Evolutionary conservation across 2,113 vertebrate species (phyloP), one percentile per base, ranked within the genome.

Genomic region (Syngnathoides biaculeatus): DNA sequence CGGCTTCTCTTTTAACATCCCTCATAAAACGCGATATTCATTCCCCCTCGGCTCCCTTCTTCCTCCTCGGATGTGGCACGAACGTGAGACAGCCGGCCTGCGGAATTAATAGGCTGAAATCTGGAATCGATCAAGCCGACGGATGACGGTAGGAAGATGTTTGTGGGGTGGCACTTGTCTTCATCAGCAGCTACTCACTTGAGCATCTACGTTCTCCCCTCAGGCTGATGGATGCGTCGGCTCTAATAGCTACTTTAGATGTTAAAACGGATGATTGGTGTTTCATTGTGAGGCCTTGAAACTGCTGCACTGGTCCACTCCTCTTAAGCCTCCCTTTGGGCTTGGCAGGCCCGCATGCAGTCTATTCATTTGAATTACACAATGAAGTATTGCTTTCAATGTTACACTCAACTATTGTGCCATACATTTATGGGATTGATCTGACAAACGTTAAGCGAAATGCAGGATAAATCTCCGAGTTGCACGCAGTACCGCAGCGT

Each of bases 61-160:
- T 65, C 65, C 48, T 63, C 76, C 77, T 58, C 74, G 48, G 72
- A 72, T 83, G 65, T 73, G 76, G 75, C 81, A 69, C 83, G 74
- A 87, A 86, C 79, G 82, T 61, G 76, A 88, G 79, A 78, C 77
- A 75, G 78, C 27, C 72, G 75, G 79, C 71, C 65, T 83, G 74
- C 30, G 76, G 87, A 89, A 86, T 87, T 75, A 89, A 90, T 86
- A 82, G 70, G 84, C 86, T 73, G 71, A 83, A 82, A 84, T 86
- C 71, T 75, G 57, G 75, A 83, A 91, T 92, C 81, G 75, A 89
- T 91, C 90, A 91, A 76, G 56, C 78, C 89, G 89, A 91, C 87
- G 79, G 84, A 90, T 87, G 84, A 84, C 72, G 69, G 62, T 64
- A 76, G 71, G 42, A 47, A 47, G 84, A 80, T 79, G 73, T 82